These are phyloP conservation scores for Diarsia brunnea DNA, from an alignment of 2,888 invertebrate species.

Conservation along the genomic window DNA sequence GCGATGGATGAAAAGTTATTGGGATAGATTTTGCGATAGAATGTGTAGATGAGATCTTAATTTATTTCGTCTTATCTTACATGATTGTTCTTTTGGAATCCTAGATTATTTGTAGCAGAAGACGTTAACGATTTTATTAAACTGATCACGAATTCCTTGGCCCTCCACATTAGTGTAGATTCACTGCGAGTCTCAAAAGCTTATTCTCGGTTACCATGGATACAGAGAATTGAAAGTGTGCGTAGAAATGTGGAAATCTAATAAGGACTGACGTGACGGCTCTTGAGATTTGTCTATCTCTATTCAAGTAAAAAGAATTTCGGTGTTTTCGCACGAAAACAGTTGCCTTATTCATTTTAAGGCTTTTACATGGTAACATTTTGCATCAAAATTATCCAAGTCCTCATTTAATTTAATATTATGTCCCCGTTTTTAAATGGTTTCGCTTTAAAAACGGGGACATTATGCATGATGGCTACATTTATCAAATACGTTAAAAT, in stretches of 20 bases:
- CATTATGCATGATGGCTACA: neutral
- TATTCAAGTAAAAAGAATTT: conserved; percentile 29
- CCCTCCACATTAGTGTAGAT: neutral
- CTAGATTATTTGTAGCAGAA: conserved; percentile 61
- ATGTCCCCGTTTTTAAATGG: too few species aligned
- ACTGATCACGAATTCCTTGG: conserved; percentile 16
- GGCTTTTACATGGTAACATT: neutral
- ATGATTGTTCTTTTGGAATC: conserved; percentile 64
- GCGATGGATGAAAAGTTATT: conserved; percentile 46
- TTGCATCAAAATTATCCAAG: neutral
- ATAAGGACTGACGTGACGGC: conserved; percentile 18
- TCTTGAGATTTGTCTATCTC: conserved; percentile 40
- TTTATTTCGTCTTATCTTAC: conserved; percentile 64
- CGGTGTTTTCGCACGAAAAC: neutral
- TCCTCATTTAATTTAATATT: neutral
- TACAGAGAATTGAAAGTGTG: conserved; percentile 4
- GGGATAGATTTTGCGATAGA: neutral
- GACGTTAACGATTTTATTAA: conserved; percentile 19
- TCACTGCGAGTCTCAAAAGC: neutral
- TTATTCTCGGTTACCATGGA: conserved; percentile 16
- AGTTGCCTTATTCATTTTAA: neutral
- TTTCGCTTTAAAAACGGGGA: too few species aligned
- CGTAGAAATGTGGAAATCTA: conserved; percentile 22
- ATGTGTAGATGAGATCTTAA: conserved; percentile 36
- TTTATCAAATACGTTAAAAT: neutral